Evolutionary conservation across 1,140 invertebrate species (phyloP).

Genomic region (Potamilus streckersoni): DNA sequence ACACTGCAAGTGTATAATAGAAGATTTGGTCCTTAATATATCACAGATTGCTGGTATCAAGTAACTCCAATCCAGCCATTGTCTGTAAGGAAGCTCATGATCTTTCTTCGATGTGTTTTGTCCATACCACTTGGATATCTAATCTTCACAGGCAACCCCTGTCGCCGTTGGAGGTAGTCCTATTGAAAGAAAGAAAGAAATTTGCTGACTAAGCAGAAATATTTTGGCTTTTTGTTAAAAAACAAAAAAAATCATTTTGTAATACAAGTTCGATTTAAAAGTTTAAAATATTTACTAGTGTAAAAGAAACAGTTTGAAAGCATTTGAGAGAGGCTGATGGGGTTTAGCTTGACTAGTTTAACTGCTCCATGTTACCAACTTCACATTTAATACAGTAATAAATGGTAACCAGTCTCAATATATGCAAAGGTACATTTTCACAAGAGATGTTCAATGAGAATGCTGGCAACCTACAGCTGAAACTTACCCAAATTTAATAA

Average conservation of each 20-base stretch:
- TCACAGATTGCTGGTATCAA: slow-evolving; percentile 25
- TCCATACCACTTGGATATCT: slow-evolving; percentile 65
- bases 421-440: too few species aligned
- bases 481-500: too few species aligned
- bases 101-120: slow-evolving; percentile 65
- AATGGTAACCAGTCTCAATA: too few species aligned
- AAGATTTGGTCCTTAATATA: neutral
- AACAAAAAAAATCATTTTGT: too few species aligned
- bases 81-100: slow-evolving; percentile 66
- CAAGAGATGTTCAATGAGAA: too few species aligned
- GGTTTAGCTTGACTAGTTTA: neutral
- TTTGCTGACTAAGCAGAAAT: neutral
- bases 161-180: slow-evolving; percentile 65
- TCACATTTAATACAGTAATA: neutral
- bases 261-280: too few species aligned
- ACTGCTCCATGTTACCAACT: neutral
- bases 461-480: too few species aligned
- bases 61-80: slow-evolving; percentile 68
- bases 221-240: neutral
- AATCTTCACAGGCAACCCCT: slow-evolving; percentile 64
- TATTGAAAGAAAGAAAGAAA: slow-evolving; percentile 33
- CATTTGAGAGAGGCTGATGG: neutral
- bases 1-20: too few species aligned
- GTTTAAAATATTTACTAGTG: too few species aligned
- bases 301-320: neutral